Evolutionary conservation across 37 sponge, comb jelly and placozoan genomes (phyloP).

Genomic region (Theonella swinhoei): DNA sequence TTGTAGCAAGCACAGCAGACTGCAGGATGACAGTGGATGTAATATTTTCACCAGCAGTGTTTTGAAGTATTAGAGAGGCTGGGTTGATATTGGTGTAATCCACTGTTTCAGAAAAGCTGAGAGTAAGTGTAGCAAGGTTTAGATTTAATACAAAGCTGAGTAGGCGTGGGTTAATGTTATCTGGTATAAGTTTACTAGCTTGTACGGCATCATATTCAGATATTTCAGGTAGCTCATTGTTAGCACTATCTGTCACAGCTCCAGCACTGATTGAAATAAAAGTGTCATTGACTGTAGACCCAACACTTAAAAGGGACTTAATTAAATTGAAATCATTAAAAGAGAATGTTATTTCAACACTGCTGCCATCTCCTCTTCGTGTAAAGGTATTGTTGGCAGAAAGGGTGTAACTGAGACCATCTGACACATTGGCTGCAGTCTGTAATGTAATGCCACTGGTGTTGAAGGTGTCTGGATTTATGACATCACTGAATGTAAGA

Average conservation of each 20-base stretch:
- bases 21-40: conserved; percentile 32
- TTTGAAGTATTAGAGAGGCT: conserved; percentile 56
- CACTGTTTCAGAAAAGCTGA: conserved; percentile 78
- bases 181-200: conserved; percentile 30
- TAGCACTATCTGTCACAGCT: conserved; percentile 62
- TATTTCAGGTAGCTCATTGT: conserved; percentile 55
- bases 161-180: conserved; percentile 49
- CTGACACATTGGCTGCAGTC: conserved; percentile 24
- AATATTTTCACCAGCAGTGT: conserved; percentile 36
- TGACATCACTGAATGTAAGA: conserved; percentile 80
- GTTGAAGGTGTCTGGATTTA: conserved; percentile 63
- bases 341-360: conserved; percentile 23
- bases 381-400: conserved; percentile 23
- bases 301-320: conserved; percentile 64
- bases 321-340: conserved; percentile 70
- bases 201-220: conserved; percentile 17
- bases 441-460: conserved; percentile 69
- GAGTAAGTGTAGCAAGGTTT: conserved; percentile 63
- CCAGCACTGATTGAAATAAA: conserved; percentile 51
- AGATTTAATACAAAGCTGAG: conserved; percentile 58
- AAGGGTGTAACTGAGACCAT: conserved; percentile 67
- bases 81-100: conserved; percentile 55
- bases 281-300: conserved; percentile 65
- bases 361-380: conserved; percentile 29
- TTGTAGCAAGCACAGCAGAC: conserved; percentile 52